These are phyloP conservation scores for Tethea ocularis DNA, from an alignment of 2,888 invertebrate genomes.

Conservation along the genomic window DNA sequence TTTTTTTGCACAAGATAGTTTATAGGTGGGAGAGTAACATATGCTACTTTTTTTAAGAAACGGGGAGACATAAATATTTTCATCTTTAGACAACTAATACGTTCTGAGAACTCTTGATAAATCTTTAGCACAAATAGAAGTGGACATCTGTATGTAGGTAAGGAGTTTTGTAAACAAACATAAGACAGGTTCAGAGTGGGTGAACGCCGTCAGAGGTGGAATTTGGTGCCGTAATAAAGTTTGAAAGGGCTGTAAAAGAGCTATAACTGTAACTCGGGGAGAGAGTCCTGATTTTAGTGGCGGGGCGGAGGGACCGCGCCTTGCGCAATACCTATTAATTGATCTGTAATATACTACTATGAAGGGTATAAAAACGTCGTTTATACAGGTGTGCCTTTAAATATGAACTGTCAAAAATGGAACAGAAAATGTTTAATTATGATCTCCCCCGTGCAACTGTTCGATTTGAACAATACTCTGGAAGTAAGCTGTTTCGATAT, in stretches of 20 bases:
- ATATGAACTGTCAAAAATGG: too few relatives aligned
- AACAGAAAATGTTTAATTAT: too few relatives aligned
- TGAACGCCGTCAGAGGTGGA: constrained; percentile 58
- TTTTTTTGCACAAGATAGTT: too few relatives aligned
- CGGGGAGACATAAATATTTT: too few relatives aligned
- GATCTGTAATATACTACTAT: constrained; percentile 55
- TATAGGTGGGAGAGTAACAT: too few relatives aligned
- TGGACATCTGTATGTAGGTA: constrained; percentile 8
- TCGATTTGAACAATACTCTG: too few relatives aligned
- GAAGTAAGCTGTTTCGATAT: too few relatives aligned
- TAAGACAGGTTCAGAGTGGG: constrained; percentile 46
- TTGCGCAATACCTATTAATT: constrained; percentile 75
- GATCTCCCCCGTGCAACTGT: too few relatives aligned
- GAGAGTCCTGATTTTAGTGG: constrained; percentile 80
- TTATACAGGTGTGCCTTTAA: not conserved
- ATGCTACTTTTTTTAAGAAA: too few relatives aligned
- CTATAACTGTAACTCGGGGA: constrained; percentile 80
- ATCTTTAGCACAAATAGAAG: not conserved
- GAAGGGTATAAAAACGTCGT: constrained; percentile 14
- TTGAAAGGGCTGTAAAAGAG: constrained; percentile 83
- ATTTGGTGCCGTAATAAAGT: constrained; percentile 81
- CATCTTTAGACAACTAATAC: too few relatives aligned
- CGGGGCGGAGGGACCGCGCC: constrained; percentile 61
- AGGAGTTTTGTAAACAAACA: constrained; percentile 71
- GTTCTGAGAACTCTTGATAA: too few relatives aligned